These are phyloP conservation scores for Desoria tigrina DNA, from an alignment of 2,888 invertebrate genomes.

Conservation along the genomic window DNA sequence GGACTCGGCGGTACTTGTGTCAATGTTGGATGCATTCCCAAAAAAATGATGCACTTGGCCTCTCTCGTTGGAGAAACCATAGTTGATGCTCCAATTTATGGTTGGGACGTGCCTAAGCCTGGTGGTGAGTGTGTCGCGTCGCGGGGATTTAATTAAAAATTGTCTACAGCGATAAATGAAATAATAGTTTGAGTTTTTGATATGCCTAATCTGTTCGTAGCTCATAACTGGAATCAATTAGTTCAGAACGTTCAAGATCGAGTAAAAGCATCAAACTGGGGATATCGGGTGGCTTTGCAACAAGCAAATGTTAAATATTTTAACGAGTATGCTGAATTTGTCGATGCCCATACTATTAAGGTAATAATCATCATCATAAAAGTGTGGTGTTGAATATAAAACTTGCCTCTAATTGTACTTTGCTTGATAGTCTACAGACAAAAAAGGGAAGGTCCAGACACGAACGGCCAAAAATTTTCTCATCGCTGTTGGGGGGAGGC, in stretches of 20 bases:
- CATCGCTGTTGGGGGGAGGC: constrained; percentile 61
- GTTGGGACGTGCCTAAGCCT: no score
- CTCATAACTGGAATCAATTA: constrained; percentile 61
- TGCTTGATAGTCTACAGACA: constrained; percentile 69
- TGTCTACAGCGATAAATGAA: no score
- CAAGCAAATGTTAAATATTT: constrained; percentile 63
- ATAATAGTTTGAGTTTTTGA: no score
- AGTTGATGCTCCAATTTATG: constrained; percentile 23
- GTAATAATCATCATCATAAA: constrained; percentile 48
- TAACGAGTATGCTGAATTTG: constrained; percentile 61
- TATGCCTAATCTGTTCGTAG: no score
- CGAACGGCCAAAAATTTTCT: constrained; percentile 67
- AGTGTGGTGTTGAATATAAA: background rate
- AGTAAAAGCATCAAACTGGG: constrained; percentile 62
- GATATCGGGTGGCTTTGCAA: constrained; percentile 62
- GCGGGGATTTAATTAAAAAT: background rate
- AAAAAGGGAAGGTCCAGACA: constrained; percentile 59
- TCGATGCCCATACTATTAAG: constrained; percentile 57
- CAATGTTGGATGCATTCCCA: constrained; percentile 58
- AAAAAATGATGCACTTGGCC: constrained; percentile 96
- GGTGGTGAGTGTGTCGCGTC: no score
- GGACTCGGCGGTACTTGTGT: constrained; percentile 40
- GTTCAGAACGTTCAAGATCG: constrained; percentile 60
- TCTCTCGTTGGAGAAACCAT: constrained; percentile 64
- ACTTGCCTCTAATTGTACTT: constrained; percentile 52